These are phyloP conservation scores for Dinoponera quadriceps DNA, from an alignment of 1,140 invertebrate genomes.

Conservation along the genomic window DNA sequence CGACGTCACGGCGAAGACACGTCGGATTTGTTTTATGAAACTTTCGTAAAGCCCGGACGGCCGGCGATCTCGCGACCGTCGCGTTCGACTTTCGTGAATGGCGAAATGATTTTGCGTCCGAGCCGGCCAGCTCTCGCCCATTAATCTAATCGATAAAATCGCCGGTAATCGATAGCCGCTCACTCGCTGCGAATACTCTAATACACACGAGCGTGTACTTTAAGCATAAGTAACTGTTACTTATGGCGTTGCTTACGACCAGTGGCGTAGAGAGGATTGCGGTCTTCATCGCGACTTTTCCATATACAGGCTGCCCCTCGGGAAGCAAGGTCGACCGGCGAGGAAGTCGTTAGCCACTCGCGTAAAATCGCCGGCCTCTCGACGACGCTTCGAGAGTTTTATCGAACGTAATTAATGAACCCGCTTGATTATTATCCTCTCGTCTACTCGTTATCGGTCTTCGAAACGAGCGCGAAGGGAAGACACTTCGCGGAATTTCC, in stretches of 20 bases:
- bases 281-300: slow-evolving; percentile 43
- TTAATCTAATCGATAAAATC: slow-evolving; percentile 77
- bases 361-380: slow-evolving; percentile 20
- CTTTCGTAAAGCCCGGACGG: slow-evolving; percentile 49
- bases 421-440: not conserved
- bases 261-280: slow-evolving; percentile 33
- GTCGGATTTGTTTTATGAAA: slow-evolving; percentile 50
- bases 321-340: slow-evolving; percentile 20
- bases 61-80: slow-evolving; percentile 40
- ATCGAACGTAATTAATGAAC: too few species aligned
- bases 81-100: slow-evolving; percentile 35
- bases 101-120: slow-evolving; percentile 66
- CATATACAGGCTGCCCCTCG: slow-evolving; percentile 21
- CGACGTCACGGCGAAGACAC: not conserved
- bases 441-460: not conserved
- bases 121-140: slow-evolving; percentile 69
- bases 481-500: not conserved
- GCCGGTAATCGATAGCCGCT: slow-evolving; percentile 71
- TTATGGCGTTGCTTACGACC: slow-evolving; percentile 43
- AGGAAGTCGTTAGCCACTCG: slow-evolving; percentile 14
- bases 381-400: not conserved
- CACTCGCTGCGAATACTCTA: slow-evolving; percentile 49
- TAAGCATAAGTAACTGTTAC: slow-evolving; percentile 47
- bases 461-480: not conserved
- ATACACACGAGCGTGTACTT: slow-evolving; percentile 51